Base-by-base conservation (phyloP, 1,140 invertebrate genomes). In the Drosophila truncata region DNA sequence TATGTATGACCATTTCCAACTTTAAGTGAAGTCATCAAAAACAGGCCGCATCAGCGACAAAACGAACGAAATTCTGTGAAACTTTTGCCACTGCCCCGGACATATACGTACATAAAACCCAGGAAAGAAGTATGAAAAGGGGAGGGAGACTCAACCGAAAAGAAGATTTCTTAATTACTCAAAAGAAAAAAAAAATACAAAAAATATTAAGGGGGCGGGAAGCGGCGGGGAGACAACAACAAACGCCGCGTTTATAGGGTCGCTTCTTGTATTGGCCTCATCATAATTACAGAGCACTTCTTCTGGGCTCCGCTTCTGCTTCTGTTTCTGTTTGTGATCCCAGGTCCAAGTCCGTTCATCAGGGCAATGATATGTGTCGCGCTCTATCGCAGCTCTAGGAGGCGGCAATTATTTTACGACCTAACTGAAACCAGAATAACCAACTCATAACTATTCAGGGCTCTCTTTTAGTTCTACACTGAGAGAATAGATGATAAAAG, bases 121-220 rank as follows among this genome's bases (percentile, higher is more conserved):
- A 69, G 77, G 60, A 58, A 74, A 42, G 23, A 57, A 54, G 46
- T 37, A 42, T 49, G 66, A 60, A 67, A 55, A 49, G 20, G 66
- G 47, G 63, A 44, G 66, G 29, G 47, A 27, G 31, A 65, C 73
- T 35, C 46, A 59, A 64, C 67, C 61, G 60, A 65, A 84, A 90
- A 84, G 85, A 90, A 85, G 85, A 88, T 90, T 90, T 91, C 85
- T 90, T 90, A 90, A 90, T 90, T 90, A 85, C 86, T 80, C 73
- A 39, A 78, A 29, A 60, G 33, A 39, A 25, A 13, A 57, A 65
- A 35, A 33, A 44, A 52, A 44, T 31, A 69, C 14, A 37, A 20
- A 5, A 58, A 25, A 66, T 62, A 79, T 74, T 66, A 16, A 4
- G 39, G 33, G 71, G 59, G 71, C 49, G 29, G 27, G 65, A 23